Base-by-base conservation (phyloP, 2,113 vertebrate species). In the Dinomys branickii region DNA sequence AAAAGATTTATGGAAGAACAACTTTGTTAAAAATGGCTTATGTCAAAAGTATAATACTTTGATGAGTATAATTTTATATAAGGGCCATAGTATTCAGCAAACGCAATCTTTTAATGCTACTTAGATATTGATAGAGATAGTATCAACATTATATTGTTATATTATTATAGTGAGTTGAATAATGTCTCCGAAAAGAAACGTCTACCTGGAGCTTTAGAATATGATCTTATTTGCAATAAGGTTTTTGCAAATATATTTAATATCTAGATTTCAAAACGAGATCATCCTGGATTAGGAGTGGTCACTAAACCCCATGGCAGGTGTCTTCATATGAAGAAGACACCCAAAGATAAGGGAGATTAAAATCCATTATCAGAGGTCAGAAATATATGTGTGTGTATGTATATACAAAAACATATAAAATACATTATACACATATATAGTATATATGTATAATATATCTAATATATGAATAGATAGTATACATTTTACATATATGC, bases 1-100 rank as follows among this genome's bases (percentile, higher is more conserved):
- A 17, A 83, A 10, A 54, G 8, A 83, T 88, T 85, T 96, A 50
- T 69, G 47, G 94, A 93, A 85, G 44, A 50, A 2, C 71, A 58
- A 33, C 24, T 85, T 50, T 94, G 20, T 71, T 73, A 52, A 71
- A 7, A 95, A 59, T 30, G 10, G 16, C 12, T 80, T 83, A 75
- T 93, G 58, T 67, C 82, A 94, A 83, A 94, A 93, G 7, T 69
- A 14, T 52, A 85, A 87, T 91, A 81, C 47, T 94, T 14, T 80
- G n/a, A 67, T 85, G 24, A 87, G 4, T 69, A 9, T 56, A 91
- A 77, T 81, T 88, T 71, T 75, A 59, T 38, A 47, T 50, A 5
- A 84, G 6, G 4, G 17, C 78, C 38, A 87, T 65, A 61, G 5
- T 47, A 47, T 54, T 71, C 73, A 87, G 19, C 30, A 95, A 88